Evolutionary conservation across 2,797 vertebrate genomes (phyloP).

Genomic region (Bovichtus variegatus): DNA sequence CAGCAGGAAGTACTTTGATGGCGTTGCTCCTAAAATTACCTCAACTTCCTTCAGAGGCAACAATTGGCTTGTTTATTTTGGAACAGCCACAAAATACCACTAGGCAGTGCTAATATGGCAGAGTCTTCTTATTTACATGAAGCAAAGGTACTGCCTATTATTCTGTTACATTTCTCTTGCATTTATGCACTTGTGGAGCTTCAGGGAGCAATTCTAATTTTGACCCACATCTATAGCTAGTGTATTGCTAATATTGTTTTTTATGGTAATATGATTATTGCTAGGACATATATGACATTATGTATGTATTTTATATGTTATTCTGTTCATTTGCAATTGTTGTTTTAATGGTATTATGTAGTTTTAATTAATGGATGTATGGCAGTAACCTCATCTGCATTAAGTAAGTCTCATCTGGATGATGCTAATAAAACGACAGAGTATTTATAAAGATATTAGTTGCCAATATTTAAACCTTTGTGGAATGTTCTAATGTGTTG

Average conservation of each 20-base stretch:
- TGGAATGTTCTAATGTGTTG: too few species aligned
- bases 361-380: not conserved
- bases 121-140: constrained; percentile 7
- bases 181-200: not conserved
- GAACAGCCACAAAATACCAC: constrained; percentile 44
- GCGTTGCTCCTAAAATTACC: constrained; percentile 37
- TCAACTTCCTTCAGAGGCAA: constrained; percentile 27
- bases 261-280: not conserved
- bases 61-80: constrained; percentile 51
- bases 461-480: too few species aligned
- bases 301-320: not conserved
- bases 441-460: not conserved
- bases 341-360: not conserved
- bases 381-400: not conserved
- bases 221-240: not conserved
- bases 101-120: constrained; percentile 12
- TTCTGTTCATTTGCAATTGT: not conserved
- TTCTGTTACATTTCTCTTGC: not conserved
- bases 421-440: not conserved
- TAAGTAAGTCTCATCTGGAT: not conserved
- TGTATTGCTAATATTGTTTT: not conserved
- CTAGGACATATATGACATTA: not conserved
- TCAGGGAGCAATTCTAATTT: not conserved
- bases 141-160: not conserved
- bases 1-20: constrained; percentile 57